Evolutionary conservation across 2,888 invertebrate species (phyloP).

Genomic region (Homarus gammarus): DNA sequence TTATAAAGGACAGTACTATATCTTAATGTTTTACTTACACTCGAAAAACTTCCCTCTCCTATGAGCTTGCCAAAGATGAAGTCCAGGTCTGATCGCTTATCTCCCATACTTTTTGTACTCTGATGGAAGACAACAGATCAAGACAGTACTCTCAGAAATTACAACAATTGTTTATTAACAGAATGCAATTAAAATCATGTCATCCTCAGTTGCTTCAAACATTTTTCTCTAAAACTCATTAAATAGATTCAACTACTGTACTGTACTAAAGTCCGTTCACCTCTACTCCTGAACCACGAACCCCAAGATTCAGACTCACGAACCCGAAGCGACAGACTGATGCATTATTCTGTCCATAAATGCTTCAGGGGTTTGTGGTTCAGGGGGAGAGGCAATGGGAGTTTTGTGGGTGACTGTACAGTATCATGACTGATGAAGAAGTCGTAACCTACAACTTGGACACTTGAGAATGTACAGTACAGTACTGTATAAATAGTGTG

Average conservation of each 20-base stretch:
- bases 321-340: too few species aligned
- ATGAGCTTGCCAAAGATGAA: conserved; percentile 75
- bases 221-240: neutral
- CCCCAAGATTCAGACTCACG: too few species aligned
- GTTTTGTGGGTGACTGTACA: neutral
- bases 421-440: too few species aligned
- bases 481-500: neutral
- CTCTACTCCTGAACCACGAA: too few species aligned
- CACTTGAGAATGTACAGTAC: neutral
- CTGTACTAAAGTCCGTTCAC: neutral
- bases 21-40: conserved; percentile 57
- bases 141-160: neutral
- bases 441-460: too few species aligned
- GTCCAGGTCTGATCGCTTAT: conserved; percentile 66
- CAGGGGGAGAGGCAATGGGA: neutral
- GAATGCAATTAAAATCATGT: too few species aligned
- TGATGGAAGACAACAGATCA: neutral
- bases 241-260: too few species aligned
- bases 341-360: too few species aligned
- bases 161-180: neutral
- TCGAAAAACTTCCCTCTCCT: conserved; percentile 77
- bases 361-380: too few species aligned
- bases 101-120: conserved; percentile 20
- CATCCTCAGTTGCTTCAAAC: neutral
- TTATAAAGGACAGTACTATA: neutral